phyloP scores from a whole-genome alignment of 1,140 invertebrate species.

The Heliconius himera region DNA sequence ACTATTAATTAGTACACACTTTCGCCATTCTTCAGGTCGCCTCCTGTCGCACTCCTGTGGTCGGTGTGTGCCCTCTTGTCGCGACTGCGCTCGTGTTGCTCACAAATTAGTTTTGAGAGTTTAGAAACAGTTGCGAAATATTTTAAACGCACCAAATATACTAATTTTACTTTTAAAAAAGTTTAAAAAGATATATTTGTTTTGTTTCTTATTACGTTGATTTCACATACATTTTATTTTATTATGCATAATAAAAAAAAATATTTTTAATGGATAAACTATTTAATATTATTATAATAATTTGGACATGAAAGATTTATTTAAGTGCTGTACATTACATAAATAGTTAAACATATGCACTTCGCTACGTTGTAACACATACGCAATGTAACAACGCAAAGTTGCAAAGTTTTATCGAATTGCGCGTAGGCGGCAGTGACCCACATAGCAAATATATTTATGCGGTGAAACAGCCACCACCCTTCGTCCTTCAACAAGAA shows the following conservation, averaged over 20 bases:
- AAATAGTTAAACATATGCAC: background rate
- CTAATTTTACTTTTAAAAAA: background rate
- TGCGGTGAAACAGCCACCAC: slow-evolving; percentile 57
- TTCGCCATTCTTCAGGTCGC: slow-evolving; percentile 47
- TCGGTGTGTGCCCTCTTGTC: background rate
- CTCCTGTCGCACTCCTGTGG: background rate
- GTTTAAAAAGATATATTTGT: background rate
- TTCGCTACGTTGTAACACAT: background rate
- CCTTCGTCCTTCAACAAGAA: slow-evolving; percentile 55
- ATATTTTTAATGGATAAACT: background rate
- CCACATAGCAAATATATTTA: slow-evolving; percentile 62
- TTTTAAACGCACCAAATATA: background rate
- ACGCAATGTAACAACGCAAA: slow-evolving; percentile 24
- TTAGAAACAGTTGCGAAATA: slow-evolving; percentile 7
- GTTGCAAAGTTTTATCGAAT: slow-evolving; percentile 74
- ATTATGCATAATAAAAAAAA: too few species aligned
- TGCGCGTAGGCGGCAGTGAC: slow-evolving; percentile 76
- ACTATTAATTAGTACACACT: slow-evolving; percentile 78
- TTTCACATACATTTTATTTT: background rate
- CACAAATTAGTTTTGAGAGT: background rate
- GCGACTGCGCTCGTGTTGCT: background rate
- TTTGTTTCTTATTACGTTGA: background rate
- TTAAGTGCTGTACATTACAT: background rate
- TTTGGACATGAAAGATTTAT: too few species aligned
- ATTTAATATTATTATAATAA: background rate